These are phyloP conservation scores for Pangasius krempfi DNA, from an alignment of 2,797 vertebrate species.

Conservation along the genomic window DNA sequence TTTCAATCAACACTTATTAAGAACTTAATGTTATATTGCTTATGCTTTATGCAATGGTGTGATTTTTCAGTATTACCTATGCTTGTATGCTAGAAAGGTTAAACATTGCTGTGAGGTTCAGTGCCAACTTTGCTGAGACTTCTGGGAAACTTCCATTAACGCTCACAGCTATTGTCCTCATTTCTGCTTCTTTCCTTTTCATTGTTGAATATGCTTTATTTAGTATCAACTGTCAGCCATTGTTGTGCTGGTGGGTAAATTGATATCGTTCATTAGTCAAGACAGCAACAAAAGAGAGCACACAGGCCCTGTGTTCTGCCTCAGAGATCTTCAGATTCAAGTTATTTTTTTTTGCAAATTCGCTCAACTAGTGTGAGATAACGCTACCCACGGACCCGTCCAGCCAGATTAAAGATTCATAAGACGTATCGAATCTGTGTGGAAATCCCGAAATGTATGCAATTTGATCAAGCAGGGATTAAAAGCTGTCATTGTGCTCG, in stretches of 20 bases:
- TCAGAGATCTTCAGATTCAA: neutral
- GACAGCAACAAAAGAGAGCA: slow-evolving; percentile 23
- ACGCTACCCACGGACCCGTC: neutral
- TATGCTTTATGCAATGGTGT: neutral
- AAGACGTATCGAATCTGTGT: slow-evolving; percentile 73
- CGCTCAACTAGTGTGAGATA: neutral
- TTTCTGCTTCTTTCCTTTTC: slow-evolving; percentile 12
- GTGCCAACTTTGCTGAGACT: neutral
- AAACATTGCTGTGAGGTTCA: neutral
- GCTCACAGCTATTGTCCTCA: slow-evolving; percentile 11
- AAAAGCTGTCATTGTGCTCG: slow-evolving; percentile 78
- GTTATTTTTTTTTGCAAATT: neutral
- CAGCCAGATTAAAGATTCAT: slow-evolving; percentile 77
- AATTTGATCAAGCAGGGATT: slow-evolving; percentile 80
- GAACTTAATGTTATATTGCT: neutral
- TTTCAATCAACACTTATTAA: slow-evolving; percentile 1
- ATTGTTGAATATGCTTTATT: slow-evolving; percentile 39
- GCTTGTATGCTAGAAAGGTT: neutral
- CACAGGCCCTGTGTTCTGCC: neutral
- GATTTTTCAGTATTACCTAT: neutral
- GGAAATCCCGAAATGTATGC: slow-evolving; percentile 80
- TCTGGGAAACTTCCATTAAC: slow-evolving; percentile 20
- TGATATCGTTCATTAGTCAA: slow-evolving; percentile 35
- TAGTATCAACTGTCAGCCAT: slow-evolving; percentile 32
- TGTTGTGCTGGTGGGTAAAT: slow-evolving; percentile 38